Evolutionary conservation across 2,888 invertebrate species (phyloP).

Genomic region (Drosophila koepferae): DNA sequence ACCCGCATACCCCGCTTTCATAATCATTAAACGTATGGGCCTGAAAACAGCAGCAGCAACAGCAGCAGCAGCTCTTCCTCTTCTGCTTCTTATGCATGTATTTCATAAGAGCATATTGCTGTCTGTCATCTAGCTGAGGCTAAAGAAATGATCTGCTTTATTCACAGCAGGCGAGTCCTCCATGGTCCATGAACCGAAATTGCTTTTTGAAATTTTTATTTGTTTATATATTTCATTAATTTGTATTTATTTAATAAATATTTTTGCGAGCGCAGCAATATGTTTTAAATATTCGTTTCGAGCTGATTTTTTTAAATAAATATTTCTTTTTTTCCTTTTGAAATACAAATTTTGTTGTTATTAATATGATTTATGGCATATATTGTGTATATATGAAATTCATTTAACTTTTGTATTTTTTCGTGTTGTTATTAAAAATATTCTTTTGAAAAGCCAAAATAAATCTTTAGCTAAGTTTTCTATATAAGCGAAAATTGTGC

Average conservation of each 20-base stretch:
- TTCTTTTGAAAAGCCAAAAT: neutral
- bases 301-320: neutral
- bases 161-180: neutral
- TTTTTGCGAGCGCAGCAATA: neutral
- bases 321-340: neutral
- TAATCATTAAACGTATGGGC: neutral
- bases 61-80: neutral
- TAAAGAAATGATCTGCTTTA: conserved; percentile 5
- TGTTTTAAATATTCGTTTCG: neutral
- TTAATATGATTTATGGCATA: neutral
- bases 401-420: neutral
- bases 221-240: neutral
- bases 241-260: conserved; percentile 8
- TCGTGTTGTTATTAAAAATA: neutral
- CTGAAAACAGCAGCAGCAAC: neutral
- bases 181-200: neutral
- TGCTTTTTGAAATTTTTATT: neutral
- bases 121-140: neutral
- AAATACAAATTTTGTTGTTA: neutral
- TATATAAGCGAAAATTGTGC: neutral
- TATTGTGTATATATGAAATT: neutral
- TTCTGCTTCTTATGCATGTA: neutral
- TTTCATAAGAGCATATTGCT: conserved; percentile 20
- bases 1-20: neutral
- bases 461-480: neutral